Percentiles rank a stretch among this genome's conserved stretches.
Conservation (phyloP, 2,888 invertebrate species). For the Lasioglossum marginatum region DNA sequence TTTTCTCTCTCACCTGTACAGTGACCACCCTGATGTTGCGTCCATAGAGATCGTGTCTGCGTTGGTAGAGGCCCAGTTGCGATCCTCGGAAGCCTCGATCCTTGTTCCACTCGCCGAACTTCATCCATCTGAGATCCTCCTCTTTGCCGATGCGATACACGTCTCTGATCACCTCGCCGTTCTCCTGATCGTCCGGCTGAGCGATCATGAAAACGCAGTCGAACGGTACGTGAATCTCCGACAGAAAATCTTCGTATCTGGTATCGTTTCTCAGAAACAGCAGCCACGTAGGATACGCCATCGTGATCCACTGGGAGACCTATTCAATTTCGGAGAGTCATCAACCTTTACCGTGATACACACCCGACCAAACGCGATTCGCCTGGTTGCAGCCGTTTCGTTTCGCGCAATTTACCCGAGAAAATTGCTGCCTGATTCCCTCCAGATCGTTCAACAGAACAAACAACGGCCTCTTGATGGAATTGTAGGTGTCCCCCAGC, state of each 20-base stretch:
- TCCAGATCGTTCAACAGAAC: conserved; percentile 80
- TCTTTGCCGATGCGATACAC: conserved; percentile 77
- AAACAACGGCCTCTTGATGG: conserved; percentile 81
- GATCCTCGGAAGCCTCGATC: conserved; percentile 71
- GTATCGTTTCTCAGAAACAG: conserved; percentile 77
- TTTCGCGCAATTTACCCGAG: conserved; percentile 70
- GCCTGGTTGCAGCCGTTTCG: neutral
- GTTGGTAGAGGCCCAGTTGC: conserved; percentile 74
- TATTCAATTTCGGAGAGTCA: conserved; percentile 36
- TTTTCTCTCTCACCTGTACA: conserved; percentile 72
- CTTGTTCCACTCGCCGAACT: conserved; percentile 76
- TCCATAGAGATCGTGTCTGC: conserved; percentile 79
- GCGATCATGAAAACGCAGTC: conserved; percentile 78
- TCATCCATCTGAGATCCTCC: conserved; percentile 65
- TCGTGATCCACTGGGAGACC: conserved; percentile 79
- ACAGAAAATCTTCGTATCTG: conserved; percentile 73
- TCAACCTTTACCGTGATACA: neutral
- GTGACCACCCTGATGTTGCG: conserved; percentile 76
- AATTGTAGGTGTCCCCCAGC: conserved; percentile 77
- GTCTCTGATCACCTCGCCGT: conserved; percentile 75
- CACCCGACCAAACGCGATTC: neutral
- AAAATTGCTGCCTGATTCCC: conserved; percentile 73
- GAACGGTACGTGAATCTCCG: conserved; percentile 78
- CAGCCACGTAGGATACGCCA: conserved; percentile 82
- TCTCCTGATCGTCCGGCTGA: conserved; percentile 46